These are phyloP conservation scores for Stenodera caucasica DNA, from an alignment of 2,888 invertebrate species.

Conservation along the genomic window DNA sequence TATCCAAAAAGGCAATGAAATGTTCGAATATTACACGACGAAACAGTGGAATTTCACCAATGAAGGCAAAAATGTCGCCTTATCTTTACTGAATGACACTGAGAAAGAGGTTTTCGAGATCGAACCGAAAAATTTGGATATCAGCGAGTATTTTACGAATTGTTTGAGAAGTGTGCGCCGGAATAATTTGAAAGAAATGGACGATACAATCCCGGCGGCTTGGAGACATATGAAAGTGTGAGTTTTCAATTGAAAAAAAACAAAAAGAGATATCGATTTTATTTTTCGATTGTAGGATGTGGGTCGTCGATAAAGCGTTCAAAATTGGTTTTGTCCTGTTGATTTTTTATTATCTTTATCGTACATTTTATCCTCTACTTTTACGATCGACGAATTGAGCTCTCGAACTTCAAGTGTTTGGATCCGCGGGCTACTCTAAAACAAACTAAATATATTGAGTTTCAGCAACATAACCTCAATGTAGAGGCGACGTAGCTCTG, in stretches of 20 bases:
- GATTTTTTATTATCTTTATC: constrained; percentile 61
- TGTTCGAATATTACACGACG: constrained; percentile 72
- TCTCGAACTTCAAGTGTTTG: no score
- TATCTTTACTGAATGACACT: no score
- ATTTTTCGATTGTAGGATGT: constrained; percentile 71
- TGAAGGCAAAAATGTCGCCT: constrained; percentile 63
- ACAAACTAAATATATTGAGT: no score
- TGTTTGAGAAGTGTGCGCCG: constrained; percentile 65
- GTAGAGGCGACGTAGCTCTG: no score
- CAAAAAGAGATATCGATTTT: neutral
- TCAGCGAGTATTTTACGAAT: constrained; percentile 57
- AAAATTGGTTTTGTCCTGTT: constrained; percentile 69
- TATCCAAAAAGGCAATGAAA: constrained; percentile 74
- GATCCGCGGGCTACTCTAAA: no score
- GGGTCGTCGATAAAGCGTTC: constrained; percentile 75
- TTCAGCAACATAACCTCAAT: no score
- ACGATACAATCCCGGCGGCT: constrained; percentile 72
- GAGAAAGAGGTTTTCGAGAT: constrained; percentile 56
- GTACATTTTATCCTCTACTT: no score
- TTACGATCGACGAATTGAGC: no score
- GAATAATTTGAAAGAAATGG: constrained; percentile 66
- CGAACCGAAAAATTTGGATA: constrained; percentile 58
- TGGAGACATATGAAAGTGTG: constrained; percentile 76
- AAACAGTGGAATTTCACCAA: constrained; percentile 79
- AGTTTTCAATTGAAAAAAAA: constrained; percentile 42